Conservation (phyloP, 1,140 invertebrate species). For the Zeugodacus cucurbitae region DNA sequence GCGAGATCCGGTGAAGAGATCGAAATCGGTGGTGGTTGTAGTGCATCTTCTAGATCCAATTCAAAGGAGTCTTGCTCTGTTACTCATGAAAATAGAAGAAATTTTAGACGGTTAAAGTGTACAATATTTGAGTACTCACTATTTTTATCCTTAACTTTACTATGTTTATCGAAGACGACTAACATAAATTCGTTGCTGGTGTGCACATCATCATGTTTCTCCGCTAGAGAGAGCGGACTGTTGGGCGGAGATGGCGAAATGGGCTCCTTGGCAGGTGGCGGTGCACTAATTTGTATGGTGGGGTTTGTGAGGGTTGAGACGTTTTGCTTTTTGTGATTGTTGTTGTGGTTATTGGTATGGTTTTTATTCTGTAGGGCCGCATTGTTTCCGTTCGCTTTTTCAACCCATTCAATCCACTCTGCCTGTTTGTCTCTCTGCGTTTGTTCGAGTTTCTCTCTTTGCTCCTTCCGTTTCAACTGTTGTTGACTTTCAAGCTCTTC, state of each 20-base stretch:
- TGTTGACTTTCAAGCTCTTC: neutral
- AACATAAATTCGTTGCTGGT: conserved; percentile 82
- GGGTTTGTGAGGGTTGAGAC: conserved; percentile 50
- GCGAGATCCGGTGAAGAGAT: conserved; percentile 81
- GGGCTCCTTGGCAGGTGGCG: conserved; percentile 42
- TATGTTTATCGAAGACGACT: conserved; percentile 75
- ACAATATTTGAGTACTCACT: conserved; percentile 54
- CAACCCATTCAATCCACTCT: conserved; percentile 9
- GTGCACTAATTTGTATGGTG: conserved; percentile 61
- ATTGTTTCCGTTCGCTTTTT: conserved; percentile 14
- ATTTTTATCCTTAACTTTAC: conserved; percentile 66
- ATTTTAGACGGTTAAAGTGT: neutral
- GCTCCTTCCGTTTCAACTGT: neutral
- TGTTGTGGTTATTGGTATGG: neutral
- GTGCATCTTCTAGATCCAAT: conserved; percentile 71
- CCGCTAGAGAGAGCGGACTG: conserved; percentile 46
- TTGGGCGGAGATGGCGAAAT: neutral
- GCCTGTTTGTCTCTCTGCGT: neutral
- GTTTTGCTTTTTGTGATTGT: conserved; percentile 19
- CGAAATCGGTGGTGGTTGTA: conserved; percentile 80
- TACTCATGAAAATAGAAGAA: neutral
- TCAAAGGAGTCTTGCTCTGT: conserved; percentile 72
- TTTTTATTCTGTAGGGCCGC: neutral
- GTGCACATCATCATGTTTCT: conserved; percentile 63
- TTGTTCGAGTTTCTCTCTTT: neutral